Conservation (phyloP, 1,140 invertebrate species). For the Brachionus sp. region DNA sequence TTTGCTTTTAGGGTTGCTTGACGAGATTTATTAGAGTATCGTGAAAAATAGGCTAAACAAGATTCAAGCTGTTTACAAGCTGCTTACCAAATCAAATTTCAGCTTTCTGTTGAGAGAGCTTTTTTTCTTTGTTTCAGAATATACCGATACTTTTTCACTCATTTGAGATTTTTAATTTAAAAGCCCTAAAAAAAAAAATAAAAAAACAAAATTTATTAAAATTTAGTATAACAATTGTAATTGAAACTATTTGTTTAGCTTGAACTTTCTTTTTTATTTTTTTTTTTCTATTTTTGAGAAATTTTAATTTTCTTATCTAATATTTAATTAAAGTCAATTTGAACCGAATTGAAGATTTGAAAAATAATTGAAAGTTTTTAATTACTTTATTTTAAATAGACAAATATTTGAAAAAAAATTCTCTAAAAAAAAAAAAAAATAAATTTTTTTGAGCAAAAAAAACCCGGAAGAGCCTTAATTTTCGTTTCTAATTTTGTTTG, state of each 20-base stretch:
- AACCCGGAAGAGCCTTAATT: background rate
- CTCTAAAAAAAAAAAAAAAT: background rate
- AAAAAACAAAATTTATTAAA: background rate
- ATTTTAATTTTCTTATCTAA: background rate
- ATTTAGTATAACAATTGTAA: background rate
- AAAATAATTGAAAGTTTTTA: background rate
- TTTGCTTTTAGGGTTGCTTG: background rate
- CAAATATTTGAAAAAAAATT: background rate
- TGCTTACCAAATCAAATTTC: constrained; percentile 29
- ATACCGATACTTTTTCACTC: background rate
- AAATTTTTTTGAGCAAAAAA: background rate
- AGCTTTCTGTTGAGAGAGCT: constrained; percentile 8
- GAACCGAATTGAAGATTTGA: background rate
- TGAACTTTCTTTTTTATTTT: background rate
- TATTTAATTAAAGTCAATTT: constrained; percentile 12
- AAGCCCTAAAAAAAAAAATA: background rate
- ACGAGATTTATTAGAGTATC: background rate
- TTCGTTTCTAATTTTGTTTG: background rate
- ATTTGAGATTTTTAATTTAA: background rate
- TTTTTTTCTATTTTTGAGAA: background rate
- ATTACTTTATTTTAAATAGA: background rate
- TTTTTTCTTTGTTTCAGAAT: background rate
- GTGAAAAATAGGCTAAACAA: constrained; percentile 4
- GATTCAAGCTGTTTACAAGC: constrained; percentile 11
- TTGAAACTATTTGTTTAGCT: background rate